Evolutionary conservation across 2,113 vertebrate genomes (phyloP).

Genomic region (Sebastes schlegelii): DNA sequence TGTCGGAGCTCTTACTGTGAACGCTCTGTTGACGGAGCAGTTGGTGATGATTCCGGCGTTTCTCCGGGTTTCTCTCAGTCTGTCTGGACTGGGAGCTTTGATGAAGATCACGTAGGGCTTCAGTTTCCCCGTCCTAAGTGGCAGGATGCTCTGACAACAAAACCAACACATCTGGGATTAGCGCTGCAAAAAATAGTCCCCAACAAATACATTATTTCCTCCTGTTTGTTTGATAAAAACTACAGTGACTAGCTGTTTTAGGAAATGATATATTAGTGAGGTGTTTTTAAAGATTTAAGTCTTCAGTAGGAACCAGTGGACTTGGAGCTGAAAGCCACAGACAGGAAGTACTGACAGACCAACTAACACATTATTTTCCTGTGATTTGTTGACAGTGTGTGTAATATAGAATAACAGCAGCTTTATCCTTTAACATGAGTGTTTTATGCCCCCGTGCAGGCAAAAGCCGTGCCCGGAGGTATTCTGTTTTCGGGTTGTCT

Average conservation of each 20-base stretch:
- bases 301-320: background rate
- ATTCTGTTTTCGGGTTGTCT: too few relatives aligned
- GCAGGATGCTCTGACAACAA: constrained; percentile 84
- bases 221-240: background rate
- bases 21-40: constrained; percentile 86
- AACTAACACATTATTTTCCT: too few relatives aligned
- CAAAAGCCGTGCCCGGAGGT: too few relatives aligned
- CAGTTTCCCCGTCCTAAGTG: constrained; percentile 86
- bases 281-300: background rate
- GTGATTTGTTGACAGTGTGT: too few relatives aligned
- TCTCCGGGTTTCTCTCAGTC: constrained; percentile 88
- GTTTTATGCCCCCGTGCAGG: too few relatives aligned
- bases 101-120: constrained; percentile 94
- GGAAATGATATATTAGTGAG: background rate
- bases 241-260: background rate
- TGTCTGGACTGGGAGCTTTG: constrained; percentile 85
- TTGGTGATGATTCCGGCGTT: constrained; percentile 86
- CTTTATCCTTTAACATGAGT: too few relatives aligned
- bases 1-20: constrained; percentile 82
- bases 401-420: too few relatives aligned
- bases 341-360: too few relatives aligned
- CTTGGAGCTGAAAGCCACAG: background rate
- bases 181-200: background rate
- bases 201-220: background rate
- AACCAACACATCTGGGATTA: background rate